Evolutionary conservation across 2,113 vertebrate species (phyloP), one percentile per base, ranked within the genome.

Genomic region (Boleophthalmus pectinirostris): DNA sequence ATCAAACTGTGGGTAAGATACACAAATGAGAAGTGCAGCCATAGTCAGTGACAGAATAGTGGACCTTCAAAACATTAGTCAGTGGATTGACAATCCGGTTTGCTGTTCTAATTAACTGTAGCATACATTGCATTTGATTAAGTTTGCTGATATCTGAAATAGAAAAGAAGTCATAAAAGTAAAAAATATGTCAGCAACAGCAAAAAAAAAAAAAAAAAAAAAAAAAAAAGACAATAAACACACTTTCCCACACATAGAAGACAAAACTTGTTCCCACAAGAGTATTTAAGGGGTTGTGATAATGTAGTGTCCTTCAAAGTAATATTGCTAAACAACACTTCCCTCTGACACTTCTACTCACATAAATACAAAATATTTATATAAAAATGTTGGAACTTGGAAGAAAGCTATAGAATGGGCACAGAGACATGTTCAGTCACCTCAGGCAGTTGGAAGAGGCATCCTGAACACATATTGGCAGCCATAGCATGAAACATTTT

Each of bases 401-500:
- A 43, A 43, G 8, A 61, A 58, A 61, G 80, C 66, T 79, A 23
- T 0, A 35, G 64, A 76, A 66, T 58, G 56, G 74, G 75, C 73
- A 66, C 58, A 76, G 69, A 80, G 75, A 80, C 33, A 33, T 75
- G 70, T 66, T 79, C 56, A 77, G 83, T 60, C 70, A 72, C 87
- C 79, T 87, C 66, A 43, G 86, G 82, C 87, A 85, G 82, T 79
- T 71, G 53, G 67, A 78, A 13, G 47, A 79, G 78, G 77, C 75
- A 76, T 83, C 84, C 82, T 84, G 82, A 88, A 82, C 58, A 82
- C 56, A 70, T 66, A 70, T 68, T 75, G 83, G 85, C 87, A 89
- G 79, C 77, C 2, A 84, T 82, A 84, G 82, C 64, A 18, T 78
- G 71, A 75, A 69, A 85, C 58, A 80, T 82, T 77, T 75, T 72